Evolutionary conservation across 2,113 vertebrate genomes (phyloP).

Genomic region (Oostethus manadensis): DNA sequence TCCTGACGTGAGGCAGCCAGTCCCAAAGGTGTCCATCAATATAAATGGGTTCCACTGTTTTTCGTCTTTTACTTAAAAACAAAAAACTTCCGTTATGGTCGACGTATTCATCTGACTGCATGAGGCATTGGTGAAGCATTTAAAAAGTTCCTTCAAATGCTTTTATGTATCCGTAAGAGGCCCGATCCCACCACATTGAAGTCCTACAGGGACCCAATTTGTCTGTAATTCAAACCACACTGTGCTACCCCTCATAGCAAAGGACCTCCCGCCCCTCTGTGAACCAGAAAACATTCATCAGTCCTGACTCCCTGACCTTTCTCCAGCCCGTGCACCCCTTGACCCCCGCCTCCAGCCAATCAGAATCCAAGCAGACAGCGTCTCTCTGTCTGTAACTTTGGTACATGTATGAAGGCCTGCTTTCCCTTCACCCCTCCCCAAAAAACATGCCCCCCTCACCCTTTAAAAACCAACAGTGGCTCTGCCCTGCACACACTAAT

Average conservation of each 20-base stretch:
- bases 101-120: no score
- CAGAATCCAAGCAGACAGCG: constrained; percentile 56
- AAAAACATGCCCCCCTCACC: background rate
- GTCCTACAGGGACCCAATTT: constrained; percentile 26
- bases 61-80: no score
- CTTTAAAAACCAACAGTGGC: constrained; percentile 28
- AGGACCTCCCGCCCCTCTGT: constrained; percentile 7
- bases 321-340: constrained; percentile 18
- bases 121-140: no score
- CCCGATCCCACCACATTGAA: background rate
- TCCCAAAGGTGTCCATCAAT: no score
- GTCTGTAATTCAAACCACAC: constrained; percentile 60
- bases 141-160: no score
- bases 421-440: constrained; percentile 27
- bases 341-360: constrained; percentile 27
- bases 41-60: no score
- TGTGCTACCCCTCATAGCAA: background rate
- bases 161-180: background rate
- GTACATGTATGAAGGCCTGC: constrained; percentile 43
- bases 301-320: constrained; percentile 52
- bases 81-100: no score
- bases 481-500: constrained; percentile 39
- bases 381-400: constrained; percentile 58
- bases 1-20: no score
- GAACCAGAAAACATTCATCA: constrained; percentile 60